Evolutionary conservation across 2,888 invertebrate species (phyloP).

Genomic region (Acanthosepion esculentum): DNA sequence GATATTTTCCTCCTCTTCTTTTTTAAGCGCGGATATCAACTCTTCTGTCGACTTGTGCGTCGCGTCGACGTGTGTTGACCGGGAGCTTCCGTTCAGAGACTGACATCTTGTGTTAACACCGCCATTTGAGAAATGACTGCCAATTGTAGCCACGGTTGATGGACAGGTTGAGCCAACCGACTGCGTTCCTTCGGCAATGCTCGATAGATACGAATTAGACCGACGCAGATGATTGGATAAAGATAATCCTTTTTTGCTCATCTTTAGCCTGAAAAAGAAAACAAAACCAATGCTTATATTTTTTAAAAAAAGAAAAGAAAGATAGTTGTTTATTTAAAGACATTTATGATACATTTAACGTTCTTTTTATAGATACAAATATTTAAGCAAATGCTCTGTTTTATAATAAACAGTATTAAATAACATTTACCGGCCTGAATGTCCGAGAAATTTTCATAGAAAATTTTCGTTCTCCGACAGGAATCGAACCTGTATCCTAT

Average conservation of each 20-base stretch:
- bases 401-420: too few species aligned
- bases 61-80: not conserved
- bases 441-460: too few species aligned
- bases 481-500: too few species aligned
- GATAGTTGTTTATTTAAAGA: too few species aligned
- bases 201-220: conserved; percentile 35
- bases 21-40: not conserved
- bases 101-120: not conserved
- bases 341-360: too few species aligned
- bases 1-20: conserved; percentile 34
- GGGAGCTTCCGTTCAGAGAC: not conserved
- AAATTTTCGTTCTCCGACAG: too few species aligned
- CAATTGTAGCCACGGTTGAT: conserved; percentile 24
- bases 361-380: too few species aligned
- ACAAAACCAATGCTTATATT: not conserved
- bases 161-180: too few species aligned
- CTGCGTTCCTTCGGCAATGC: conserved; percentile 35
- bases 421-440: too few species aligned
- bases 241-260: not conserved
- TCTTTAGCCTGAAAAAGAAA: not conserved
- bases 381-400: too few species aligned
- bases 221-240: not conserved
- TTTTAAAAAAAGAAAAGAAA: too few species aligned
- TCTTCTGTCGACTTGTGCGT: not conserved
- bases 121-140: not conserved